Base-by-base conservation (phyloP, 2,113 vertebrate genomes). In the Podarcis cretensis region DNA sequence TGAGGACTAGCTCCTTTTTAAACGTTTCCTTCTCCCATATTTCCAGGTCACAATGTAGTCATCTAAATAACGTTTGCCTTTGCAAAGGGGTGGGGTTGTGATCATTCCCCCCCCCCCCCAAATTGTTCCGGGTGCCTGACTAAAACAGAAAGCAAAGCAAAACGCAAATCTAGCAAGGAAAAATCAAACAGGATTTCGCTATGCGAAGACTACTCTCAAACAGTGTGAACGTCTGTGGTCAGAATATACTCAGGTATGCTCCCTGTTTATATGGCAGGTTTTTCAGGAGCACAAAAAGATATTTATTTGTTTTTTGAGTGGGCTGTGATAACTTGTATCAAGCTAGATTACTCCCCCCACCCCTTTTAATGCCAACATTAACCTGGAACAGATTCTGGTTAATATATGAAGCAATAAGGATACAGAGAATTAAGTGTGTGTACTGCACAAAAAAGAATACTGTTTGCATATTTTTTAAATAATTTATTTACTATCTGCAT, bases 261-360 rank as follows among this genome's bases (percentile, higher is more conserved):
- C 57, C 7, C 0, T 2, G 84, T 20, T 80, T 83, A 43, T 48
- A 74, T 79, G 23, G 81, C 0, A 0, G 21, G 6, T 66, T 0
- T 43, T 66, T 71, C 68, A 78, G 83, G 37, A 86, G 77, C 35
- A 65, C 12, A 32, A 1, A 9, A 14, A 69, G 20, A 66, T 20
- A 6, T 9, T 21, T 40, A 66, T 82, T 85, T 21, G 43, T 40
- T 74, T 80, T 59, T 71, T 6, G 48, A 27, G 1, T 0, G 43
- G 37, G 86, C 69, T 0, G 0, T 8, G 40, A 32, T 9, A 82
- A 32, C 82, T 7, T 20, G 73, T 86, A 57, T 84, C 77, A 0
- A 74, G 69, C 79, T 3, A 0, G 54, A 30, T 21, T 21, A 54
- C 10, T 54, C 48, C 48, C 48, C 48, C 48, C 10, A 54, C 48